These are phyloP conservation scores for Tetraneura akinire DNA, from an alignment of 1,140 invertebrate genomes.

Conservation along the genomic window DNA sequence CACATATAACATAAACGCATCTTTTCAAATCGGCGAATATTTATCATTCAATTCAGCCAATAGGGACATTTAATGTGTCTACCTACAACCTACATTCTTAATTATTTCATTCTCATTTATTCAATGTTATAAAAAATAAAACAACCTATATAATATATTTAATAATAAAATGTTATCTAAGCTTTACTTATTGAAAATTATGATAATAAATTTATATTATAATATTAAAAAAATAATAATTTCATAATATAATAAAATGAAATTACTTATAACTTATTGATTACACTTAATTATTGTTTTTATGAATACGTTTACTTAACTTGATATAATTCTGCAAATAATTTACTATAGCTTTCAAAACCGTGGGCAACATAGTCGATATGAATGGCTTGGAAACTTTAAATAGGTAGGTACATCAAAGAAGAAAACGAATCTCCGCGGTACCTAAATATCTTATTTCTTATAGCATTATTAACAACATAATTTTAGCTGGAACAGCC, in stretches of 20 bases:
- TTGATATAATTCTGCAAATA: background rate
- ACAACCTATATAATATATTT: too few relatives aligned
- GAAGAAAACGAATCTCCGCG: slow-evolving; percentile 11
- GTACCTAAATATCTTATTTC: slow-evolving; percentile 5
- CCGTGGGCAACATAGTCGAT: slow-evolving; percentile 15
- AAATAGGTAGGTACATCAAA: slow-evolving; percentile 16
- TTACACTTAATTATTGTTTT: too few relatives aligned
- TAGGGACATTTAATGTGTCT: background rate
- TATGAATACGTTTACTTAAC: background rate
- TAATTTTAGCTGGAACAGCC: background rate
- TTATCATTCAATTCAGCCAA: background rate
- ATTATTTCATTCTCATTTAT: too few relatives aligned
- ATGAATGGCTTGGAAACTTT: slow-evolving; percentile 7
- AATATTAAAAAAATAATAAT: too few relatives aligned
- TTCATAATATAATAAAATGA: too few relatives aligned
- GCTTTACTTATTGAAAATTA: too few relatives aligned
- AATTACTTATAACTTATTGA: too few relatives aligned
- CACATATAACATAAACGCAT: too few relatives aligned
- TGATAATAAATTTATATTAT: too few relatives aligned
- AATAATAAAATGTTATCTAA: too few relatives aligned
- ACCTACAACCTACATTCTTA: too few relatives aligned
- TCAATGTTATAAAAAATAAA: too few relatives aligned
- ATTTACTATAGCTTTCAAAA: background rate
- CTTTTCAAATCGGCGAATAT: background rate
- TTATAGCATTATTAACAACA: background rate